Percentiles rank a stretch among this genome's conserved stretches.
Evolutionary conservation across 2,888 invertebrate genomes (phyloP).

Genomic region (Torymus tubicola): DNA sequence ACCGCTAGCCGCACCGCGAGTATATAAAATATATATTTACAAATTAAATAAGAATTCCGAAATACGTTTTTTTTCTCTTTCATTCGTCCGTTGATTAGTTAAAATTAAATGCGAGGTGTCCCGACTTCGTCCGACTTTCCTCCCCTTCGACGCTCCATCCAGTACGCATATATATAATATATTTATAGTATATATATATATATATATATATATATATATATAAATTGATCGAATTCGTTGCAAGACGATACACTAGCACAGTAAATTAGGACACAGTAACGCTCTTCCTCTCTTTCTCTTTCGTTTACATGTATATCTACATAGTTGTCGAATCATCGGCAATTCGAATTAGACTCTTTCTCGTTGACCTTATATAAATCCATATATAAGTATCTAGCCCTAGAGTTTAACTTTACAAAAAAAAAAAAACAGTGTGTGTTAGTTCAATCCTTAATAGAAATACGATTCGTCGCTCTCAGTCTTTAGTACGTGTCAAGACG

Average conservation of each 20-base stretch:
- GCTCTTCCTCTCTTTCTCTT: slow-evolving; percentile 1
- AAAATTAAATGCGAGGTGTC: slow-evolving; percentile 51
- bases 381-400: neutral
- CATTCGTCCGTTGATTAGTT: slow-evolving; percentile 5
- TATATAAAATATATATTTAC: slow-evolving; percentile 30
- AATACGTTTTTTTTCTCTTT: neutral
- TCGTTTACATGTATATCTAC: slow-evolving; percentile 37
- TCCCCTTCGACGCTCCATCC: neutral
- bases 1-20: neutral
- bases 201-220: too few relatives aligned
- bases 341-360: slow-evolving; percentile 39
- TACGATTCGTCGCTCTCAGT: slow-evolving; percentile 62
- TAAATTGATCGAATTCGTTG: neutral
- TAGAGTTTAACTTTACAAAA: slow-evolving; percentile 14
- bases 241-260: slow-evolving; percentile 31
- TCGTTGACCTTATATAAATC: neutral
- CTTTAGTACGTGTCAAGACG: slow-evolving; percentile 65
- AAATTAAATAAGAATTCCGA: slow-evolving; percentile 9
- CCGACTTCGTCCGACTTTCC: slow-evolving; percentile 35
- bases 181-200: too few relatives aligned
- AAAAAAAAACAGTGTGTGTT: neutral
- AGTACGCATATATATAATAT: too few relatives aligned
- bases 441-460: too few relatives aligned
- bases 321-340: slow-evolving; percentile 38
- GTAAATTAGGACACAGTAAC: slow-evolving; percentile 44